phyloP scores from a whole-genome alignment of 2,797 vertebrate species.

The Ctenopoma multispine region DNA sequence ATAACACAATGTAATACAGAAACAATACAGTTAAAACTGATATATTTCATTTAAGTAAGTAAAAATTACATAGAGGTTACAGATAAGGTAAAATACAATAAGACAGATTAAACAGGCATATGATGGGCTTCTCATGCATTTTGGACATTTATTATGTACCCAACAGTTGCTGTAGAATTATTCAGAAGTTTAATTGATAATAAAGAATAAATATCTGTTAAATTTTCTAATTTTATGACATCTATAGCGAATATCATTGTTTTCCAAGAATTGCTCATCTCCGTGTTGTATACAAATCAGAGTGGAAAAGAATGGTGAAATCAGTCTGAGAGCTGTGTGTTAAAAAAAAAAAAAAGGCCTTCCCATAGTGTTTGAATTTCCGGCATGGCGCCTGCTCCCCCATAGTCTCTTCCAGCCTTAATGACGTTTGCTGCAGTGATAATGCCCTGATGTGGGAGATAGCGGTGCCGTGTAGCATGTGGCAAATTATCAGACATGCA shows the following conservation, averaged over 20 bases:
- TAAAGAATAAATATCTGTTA: not conserved
- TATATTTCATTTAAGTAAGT: no score
- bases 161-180: not conserved
- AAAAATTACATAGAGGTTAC: no score
- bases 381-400: slow-evolving; percentile 61
- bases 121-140: no score
- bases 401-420: slow-evolving; percentile 64
- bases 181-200: not conserved
- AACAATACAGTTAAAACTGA: no score
- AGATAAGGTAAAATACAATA: not conserved
- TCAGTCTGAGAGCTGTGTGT: slow-evolving; percentile 33
- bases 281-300: slow-evolving; percentile 13
- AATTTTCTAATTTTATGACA: not conserved
- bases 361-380: slow-evolving; percentile 55
- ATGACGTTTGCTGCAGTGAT: slow-evolving; percentile 74
- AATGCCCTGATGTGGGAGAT: slow-evolving; percentile 82
- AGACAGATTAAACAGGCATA: no score
- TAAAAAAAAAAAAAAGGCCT: slow-evolving; percentile 53
- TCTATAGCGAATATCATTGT: not conserved
- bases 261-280: not conserved
- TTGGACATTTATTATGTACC: no score
- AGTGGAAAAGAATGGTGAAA: slow-evolving; percentile 24
- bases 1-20: not conserved
- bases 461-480: slow-evolving; percentile 73
- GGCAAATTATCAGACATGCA: slow-evolving; percentile 85